phyloP scores from a whole-genome alignment of 1,140 invertebrate species.

The Cyclina sinensis region DNA sequence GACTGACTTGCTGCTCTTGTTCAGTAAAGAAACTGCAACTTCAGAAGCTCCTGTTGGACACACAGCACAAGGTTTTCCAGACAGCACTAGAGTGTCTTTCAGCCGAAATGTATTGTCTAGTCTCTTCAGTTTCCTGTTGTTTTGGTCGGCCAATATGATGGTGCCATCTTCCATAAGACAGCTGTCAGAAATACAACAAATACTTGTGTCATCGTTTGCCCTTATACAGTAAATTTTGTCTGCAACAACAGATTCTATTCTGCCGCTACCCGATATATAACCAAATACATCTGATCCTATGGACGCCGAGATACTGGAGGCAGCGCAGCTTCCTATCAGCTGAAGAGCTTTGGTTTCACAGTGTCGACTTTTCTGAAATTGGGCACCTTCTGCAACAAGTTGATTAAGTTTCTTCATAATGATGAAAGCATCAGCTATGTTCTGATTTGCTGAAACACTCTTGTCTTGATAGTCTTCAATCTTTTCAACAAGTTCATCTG shows the following conservation, averaged over 20 bases:
- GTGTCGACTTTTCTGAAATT: background rate
- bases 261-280: background rate
- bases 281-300: background rate
- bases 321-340: background rate
- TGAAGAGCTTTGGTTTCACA: background rate
- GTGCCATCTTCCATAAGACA: conserved; percentile 1
- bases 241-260: background rate
- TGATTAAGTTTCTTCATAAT: background rate
- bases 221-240: background rate
- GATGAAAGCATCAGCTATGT: background rate
- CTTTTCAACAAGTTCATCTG: background rate
- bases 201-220: background rate
- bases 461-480: background rate
- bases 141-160: conserved; percentile 5
- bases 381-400: background rate
- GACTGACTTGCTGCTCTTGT: background rate
- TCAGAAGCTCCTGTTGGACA: background rate
- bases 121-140: conserved; percentile 1
- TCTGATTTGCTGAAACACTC: background rate
- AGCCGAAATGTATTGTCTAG: background rate
- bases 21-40: conserved; percentile 16
- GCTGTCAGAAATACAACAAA: background rate
- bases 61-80: conserved; percentile 19
- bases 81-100: background rate
- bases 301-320: background rate